A percentile compares a stretch with the other conserved stretches of the same genome.
These are phyloP conservation scores for Carcharodon carcharias DNA, from an alignment of 2,797 vertebrate genomes.

Conservation along the genomic window DNA sequence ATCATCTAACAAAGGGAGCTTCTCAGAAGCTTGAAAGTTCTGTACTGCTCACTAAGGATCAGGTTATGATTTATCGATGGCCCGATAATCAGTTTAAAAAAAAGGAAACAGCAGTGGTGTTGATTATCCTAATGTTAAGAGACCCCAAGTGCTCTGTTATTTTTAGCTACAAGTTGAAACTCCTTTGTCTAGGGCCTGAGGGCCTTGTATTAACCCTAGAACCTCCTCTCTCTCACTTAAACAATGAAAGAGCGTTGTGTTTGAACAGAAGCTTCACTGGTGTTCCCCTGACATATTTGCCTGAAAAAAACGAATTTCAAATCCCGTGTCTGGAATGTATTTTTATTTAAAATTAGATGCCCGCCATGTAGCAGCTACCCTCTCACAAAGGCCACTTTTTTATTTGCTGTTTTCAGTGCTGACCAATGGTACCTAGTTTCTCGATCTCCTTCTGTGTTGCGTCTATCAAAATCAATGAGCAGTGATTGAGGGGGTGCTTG, in stretches of 20 bases:
- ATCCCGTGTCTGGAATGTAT: neutral
- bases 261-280: neutral
- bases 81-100: constrained; percentile 31
- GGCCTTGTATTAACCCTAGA: neutral
- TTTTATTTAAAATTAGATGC: neutral
- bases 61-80: constrained; percentile 36
- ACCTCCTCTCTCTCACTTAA: neutral
- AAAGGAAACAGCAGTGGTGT: neutral
- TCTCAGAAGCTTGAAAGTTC: constrained; percentile 24
- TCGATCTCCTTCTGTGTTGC: neutral
- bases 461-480: neutral
- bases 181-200: neutral
- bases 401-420: neutral
- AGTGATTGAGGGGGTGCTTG: neutral
- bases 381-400: neutral
- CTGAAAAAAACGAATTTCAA: neutral
- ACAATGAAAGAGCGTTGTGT: neutral
- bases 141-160: neutral
- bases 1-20: constrained; percentile 20
- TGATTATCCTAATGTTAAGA: constrained; percentile 26
- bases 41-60: constrained; percentile 33
- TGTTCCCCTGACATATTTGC: neutral
- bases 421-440: neutral
- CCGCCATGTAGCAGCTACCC: neutral
- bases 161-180: neutral